Conservation (phyloP, 2,797 vertebrate genomes). For the Hyperoplus lanceolatus region DNA sequence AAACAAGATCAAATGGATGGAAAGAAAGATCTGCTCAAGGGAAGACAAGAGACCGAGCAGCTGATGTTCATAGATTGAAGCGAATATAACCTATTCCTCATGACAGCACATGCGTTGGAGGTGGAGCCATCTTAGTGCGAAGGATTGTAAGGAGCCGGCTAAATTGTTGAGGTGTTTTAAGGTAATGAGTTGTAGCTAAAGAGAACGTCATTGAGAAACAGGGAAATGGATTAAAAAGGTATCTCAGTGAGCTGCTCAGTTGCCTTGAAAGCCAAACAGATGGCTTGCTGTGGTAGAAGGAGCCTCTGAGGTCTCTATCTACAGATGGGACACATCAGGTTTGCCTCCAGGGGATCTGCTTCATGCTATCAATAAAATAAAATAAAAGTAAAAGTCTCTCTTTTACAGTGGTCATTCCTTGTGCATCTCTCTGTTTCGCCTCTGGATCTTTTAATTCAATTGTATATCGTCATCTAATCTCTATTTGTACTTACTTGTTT, state of each 20-base stretch:
- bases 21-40: constrained; percentile 57
- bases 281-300: constrained; percentile 66
- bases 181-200: constrained; percentile 74
- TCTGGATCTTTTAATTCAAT: not conserved
- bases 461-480: constrained; percentile 18
- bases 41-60: constrained; percentile 33
- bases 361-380: constrained; percentile 52
- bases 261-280: constrained; percentile 81
- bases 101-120: constrained; percentile 42
- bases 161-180: constrained; percentile 70
- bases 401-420: not conserved
- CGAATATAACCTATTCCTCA: constrained; percentile 52
- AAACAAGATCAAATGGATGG: constrained; percentile 62
- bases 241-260: constrained; percentile 66
- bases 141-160: constrained; percentile 33
- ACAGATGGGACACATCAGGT: constrained; percentile 63
- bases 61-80: constrained; percentile 59
- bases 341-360: constrained; percentile 49
- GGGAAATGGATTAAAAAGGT: constrained; percentile 69
- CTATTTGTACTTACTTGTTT: constrained; percentile 17
- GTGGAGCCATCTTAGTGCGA: constrained; percentile 37
- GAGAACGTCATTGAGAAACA: constrained; percentile 53
- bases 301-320: constrained; percentile 73
- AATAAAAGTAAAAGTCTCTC: constrained; percentile 14
- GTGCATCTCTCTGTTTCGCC: not conserved